Base-by-base conservation (phyloP, 2,888 invertebrate genomes). In the Timandra comae region DNA sequence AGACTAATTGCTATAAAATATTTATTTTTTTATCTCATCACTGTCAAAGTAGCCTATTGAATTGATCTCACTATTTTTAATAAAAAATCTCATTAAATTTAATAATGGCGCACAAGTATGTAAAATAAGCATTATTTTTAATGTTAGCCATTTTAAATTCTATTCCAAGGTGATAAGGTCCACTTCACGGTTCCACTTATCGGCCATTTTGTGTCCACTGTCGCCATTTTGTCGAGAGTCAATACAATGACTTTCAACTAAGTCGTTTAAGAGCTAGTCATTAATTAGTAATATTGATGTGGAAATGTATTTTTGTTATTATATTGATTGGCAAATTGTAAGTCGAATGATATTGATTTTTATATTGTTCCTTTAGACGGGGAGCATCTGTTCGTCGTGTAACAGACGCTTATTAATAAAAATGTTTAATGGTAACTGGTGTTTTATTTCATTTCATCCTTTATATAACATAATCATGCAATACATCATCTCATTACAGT, bases 371-470 rank as follows among this genome's bases (percentile, higher is more conserved):
- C 28, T 30, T 31, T 24, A 3, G 24, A 35, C 29, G 22, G 34
- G 31, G 21, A 16, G 23, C 7, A 2, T 35, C 27, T 34, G 32
- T 32, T 16, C 29, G 35, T 26, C 32, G 60, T 72, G 66, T 71
- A 70, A 66, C 57, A 55, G 63, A 67, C 56, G 76, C 76, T 77
- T 74, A 48, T 63, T 48, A 45, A 68, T 56, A 69, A 66, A 68
- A 75, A 49, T 61, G 57, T 64, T 61, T 68, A 64, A 16, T 1
- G 16, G 3, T 5, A 16, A 56, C 57, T 72, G n/a, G 66, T 70
- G 53, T 27, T n/a, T 30, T 27, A 27, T 21, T 38, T 33, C 51
- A 58, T 58, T 56, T 52, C 50, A 50, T 46, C n/a, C n/a, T n/a
- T n/a, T n/a, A n/a, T n/a, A n/a, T n/a, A n/a, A n/a, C n/a, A n/a